Conservation (phyloP, 2,113 vertebrate species). For the Zosterops hypoxanthus region DNA sequence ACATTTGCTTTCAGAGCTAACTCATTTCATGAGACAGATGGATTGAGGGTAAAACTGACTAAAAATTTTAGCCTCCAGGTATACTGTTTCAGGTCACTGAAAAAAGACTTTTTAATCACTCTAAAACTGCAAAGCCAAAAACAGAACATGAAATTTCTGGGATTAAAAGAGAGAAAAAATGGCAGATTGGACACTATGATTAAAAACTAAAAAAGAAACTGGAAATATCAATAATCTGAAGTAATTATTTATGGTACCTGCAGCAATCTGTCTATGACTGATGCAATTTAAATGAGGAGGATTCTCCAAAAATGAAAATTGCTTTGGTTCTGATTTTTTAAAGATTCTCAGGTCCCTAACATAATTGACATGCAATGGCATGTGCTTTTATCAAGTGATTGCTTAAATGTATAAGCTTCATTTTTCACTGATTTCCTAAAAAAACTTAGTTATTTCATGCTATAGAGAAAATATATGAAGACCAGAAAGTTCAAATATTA, state of each 20-base stretch:
- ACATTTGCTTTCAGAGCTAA: background rate
- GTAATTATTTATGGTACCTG: background rate
- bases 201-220: background rate
- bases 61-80: background rate
- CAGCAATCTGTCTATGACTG: background rate
- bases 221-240: background rate
- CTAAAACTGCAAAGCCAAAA: background rate
- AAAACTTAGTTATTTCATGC: background rate
- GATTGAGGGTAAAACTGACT: background rate
- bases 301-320: background rate
- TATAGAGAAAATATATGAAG: background rate
- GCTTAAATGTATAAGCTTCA: background rate
- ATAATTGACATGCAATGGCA: background rate
- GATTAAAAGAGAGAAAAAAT: background rate
- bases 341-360: rapidly evolving
- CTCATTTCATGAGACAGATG: background rate
- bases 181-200: background rate
- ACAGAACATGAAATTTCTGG: rapidly evolving
- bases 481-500: background rate
- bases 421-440: background rate
- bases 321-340: background rate
- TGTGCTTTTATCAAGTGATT: background rate
- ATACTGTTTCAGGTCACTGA: background rate
- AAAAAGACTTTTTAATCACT: background rate
- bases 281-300: background rate